These are phyloP conservation scores for Euphysa ruthae DNA, from an alignment of 30 jellyfish, hydroid and myxozoan species.

Conservation along the genomic window DNA sequence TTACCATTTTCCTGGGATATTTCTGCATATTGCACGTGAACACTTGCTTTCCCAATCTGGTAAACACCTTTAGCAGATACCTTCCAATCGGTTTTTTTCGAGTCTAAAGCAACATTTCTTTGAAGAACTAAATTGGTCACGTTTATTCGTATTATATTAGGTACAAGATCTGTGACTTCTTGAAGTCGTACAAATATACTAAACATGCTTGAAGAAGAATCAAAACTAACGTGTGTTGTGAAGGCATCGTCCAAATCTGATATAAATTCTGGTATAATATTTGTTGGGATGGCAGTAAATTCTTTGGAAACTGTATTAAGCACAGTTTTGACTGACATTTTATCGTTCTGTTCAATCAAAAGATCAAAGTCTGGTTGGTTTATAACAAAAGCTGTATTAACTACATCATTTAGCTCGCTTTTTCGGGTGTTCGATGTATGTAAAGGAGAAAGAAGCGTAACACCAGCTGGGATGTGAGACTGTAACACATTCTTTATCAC, in stretches of 20 bases:
- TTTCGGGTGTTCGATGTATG: background rate
- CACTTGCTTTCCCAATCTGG: slow-evolving; percentile 55
- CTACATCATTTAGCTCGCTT: slow-evolving; percentile 33
- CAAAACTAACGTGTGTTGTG: slow-evolving; percentile 83
- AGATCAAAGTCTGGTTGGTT: slow-evolving; percentile 84
- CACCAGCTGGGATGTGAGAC: slow-evolving; percentile 90
- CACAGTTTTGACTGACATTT: slow-evolving; percentile 53
- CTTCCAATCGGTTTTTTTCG: slow-evolving; percentile 56
- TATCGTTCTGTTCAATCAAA: slow-evolving; percentile 74
- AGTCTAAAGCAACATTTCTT: slow-evolving; percentile 32
- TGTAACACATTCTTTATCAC: slow-evolving; percentile 49
- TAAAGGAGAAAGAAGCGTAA: slow-evolving; percentile 74
- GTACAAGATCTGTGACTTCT: slow-evolving; percentile 64
- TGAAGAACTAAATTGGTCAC: slow-evolving; percentile 67
- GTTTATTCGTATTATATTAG: slow-evolving; percentile 44
- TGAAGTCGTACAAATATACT: slow-evolving; percentile 72
- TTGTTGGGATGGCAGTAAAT: slow-evolving; percentile 45
- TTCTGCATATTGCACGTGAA: slow-evolving; percentile 75
- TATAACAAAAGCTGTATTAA: slow-evolving; percentile 78
- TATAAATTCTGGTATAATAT: slow-evolving; percentile 57
- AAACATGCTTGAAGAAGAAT: slow-evolving; percentile 56
- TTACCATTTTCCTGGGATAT: slow-evolving; percentile 57
- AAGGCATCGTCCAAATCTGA: slow-evolving; percentile 62
- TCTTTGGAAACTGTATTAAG: slow-evolving; percentile 55
- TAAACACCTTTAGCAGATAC: slow-evolving; percentile 76